A percentile compares a stretch with the other conserved stretches of the same genome.
Evolutionary conservation across 2,797 vertebrate genomes (phyloP).

Genomic region (Cryptoprocta ferox): DNA sequence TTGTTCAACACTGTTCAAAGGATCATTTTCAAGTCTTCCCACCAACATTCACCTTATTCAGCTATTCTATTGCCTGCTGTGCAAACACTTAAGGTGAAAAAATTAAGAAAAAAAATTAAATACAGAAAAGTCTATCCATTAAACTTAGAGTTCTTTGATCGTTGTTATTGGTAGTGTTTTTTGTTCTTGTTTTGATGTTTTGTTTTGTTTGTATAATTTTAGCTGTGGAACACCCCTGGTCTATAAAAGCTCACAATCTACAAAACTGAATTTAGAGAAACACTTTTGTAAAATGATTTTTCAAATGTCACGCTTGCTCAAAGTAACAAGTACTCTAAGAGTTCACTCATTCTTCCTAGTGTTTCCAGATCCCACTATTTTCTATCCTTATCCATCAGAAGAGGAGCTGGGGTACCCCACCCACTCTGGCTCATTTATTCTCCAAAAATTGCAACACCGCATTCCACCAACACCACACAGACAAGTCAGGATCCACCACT

Average conservation of each 20-base stretch:
- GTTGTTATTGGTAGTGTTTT: not conserved
- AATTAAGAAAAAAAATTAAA: not conserved
- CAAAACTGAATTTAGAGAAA: not conserved
- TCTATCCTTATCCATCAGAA: not conserved
- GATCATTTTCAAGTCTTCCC: not conserved
- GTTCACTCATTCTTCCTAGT: not conserved
- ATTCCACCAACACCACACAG: not conserved
- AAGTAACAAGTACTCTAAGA: not conserved
- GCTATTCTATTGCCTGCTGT: not conserved
- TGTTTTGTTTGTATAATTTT: not conserved
- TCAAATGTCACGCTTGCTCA: not conserved
- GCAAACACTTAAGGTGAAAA: not conserved
- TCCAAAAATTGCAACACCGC: not conserved
- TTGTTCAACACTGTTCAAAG: not conserved
- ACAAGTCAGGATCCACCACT: not conserved
- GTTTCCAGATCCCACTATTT: not conserved
- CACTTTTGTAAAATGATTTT: slow-evolving; percentile 2
- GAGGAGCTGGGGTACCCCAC: too few species aligned
- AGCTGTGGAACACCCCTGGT: not conserved
- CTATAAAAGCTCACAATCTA: not conserved
- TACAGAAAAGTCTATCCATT: not conserved
- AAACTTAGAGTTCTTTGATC: not conserved
- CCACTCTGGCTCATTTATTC: not conserved
- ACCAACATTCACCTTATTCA: not conserved
- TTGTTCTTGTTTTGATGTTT: not conserved